Evolutionary conservation across 2,888 invertebrate species (phyloP), one percentile per base, ranked within the genome.

Genomic region (Lysandra bellargus): DNA sequence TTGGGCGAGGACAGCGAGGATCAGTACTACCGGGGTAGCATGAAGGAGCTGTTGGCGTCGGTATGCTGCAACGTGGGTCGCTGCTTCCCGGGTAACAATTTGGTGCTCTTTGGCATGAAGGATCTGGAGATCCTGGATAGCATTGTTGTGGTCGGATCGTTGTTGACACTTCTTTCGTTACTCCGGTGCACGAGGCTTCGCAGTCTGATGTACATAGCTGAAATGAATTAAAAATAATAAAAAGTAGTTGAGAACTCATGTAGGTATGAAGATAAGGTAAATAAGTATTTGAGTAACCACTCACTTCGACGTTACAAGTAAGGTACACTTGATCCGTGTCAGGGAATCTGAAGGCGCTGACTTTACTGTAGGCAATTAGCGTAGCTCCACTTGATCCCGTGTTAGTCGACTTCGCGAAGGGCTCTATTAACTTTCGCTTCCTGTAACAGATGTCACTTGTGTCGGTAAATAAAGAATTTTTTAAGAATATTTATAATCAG

Each of bases 261-360:
- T 53, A 61, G 7, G 4, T 53, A 60, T 40, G 37, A 40, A 17
- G n/a, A 40, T 57, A 17, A 73, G 5, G 6, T 37, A 73, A 40
- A 40, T 7, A 40, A 73, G 4, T 37, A 73, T 73, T 73, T 17
- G 14, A 40, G n/a, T 40, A 23, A 23, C 23, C 14, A 60, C 80
- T 82, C 90, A 96, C 96, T 95, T 97, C 97, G 82, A 97, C 96
- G 84, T 97, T 97, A 88, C 97, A 97, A 17, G 96, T 96, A 1
- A 97, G 88, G 84, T 95, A 97, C 0, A 97, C 96, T 90, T 97
- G 96, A 82, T 96, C 96, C 37, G 95, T 96, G 82, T 97, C 97
- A 0, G 97, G 97, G 86, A 97, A 97, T 82, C 97, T 96, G 90
- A 97, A 97, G 0, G 97, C 96, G 83, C 95, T 96, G 12, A 97